Evolutionary conservation across 1,140 invertebrate species (phyloP), one percentile per base, ranked within the genome.

Genomic region (Pseudomyrmex gracilis): DNA sequence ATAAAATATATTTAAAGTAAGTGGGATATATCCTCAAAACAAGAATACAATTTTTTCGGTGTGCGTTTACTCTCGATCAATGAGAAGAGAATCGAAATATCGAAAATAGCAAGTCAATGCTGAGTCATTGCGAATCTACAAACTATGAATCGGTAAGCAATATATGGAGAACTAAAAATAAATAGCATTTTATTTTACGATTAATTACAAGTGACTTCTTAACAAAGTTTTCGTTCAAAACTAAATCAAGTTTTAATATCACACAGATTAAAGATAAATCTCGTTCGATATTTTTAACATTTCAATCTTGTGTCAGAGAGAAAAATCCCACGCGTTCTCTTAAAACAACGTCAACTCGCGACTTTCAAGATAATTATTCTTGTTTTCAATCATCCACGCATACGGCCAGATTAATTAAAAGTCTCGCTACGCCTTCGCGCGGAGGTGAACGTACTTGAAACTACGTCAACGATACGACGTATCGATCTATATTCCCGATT

Each of bases 381-480:
- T 17, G 57, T 20, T 60, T 24, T 12, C 20, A 1, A 17, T 9
- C 8, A 53, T n/a, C 2, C 34, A 9, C 7, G 34, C 13, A 5
- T 7, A 13, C 9, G 8, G 49, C 43, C 3, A 45, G 22, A 63
- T 5, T 43, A 71, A 87, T 87, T 71, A 86, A 10, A 10, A 10
- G 1, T 13, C 4, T 53, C 57, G 5, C 20, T 15, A 24, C 24
- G 20, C 68, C 34, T 67, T 13, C 51, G 4, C 51, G 4, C 64
- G 13, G 17, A 83, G 73, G 53, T 77, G 22, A 87, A 87, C 22
- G 85, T 34, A 83, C 71, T 24, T 20, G 24, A 4, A 53, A 22
- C 20, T 17, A 73, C 49, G 12, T 53, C 17, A 60, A 55, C 2
- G 22, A 22, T 5, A 4, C 10, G 73, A 17, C n/a, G 51, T n/a